Conservation (phyloP, 2,888 invertebrate genomes). For the Geophilus truncorum region DNA sequence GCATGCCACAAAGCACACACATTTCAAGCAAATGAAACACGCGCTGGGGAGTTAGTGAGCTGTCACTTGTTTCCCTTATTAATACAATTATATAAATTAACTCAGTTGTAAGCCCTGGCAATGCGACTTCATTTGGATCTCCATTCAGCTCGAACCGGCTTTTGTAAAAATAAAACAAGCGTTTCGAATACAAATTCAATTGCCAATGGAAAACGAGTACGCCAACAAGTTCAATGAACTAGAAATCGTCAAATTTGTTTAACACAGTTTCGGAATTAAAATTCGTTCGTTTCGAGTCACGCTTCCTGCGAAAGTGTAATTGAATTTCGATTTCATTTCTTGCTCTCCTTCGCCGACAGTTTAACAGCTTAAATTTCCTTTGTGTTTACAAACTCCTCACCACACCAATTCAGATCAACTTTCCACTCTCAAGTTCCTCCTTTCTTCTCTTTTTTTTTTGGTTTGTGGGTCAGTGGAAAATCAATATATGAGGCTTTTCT, state of each 20-base stretch:
- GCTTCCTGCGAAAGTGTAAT: too few relatives aligned
- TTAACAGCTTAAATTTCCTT: background rate
- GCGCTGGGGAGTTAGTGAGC: constrained; percentile 13
- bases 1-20: background rate
- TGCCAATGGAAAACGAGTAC: background rate
- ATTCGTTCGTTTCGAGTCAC: too few relatives aligned
- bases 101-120: background rate
- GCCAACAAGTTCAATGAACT: too few relatives aligned
- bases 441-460: background rate
- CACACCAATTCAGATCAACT: background rate
- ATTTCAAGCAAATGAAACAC: constrained; percentile 17
- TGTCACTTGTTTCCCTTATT: constrained; percentile 25
- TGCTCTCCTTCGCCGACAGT: background rate
- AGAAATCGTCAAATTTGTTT: too few relatives aligned
- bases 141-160: background rate
- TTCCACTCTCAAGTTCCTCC: background rate
- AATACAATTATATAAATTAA: constrained; percentile 27
- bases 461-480: constrained; percentile 16
- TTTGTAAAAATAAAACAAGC: background rate
- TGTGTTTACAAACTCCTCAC: background rate
- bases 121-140: background rate
- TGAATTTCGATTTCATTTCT: too few relatives aligned
- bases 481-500: constrained; percentile 6
- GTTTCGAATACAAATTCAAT: background rate
- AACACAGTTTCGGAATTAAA: too few relatives aligned